phyloP scores from a whole-genome alignment of 2,113 vertebrate genomes.

The Ascaphus truei region DNA sequence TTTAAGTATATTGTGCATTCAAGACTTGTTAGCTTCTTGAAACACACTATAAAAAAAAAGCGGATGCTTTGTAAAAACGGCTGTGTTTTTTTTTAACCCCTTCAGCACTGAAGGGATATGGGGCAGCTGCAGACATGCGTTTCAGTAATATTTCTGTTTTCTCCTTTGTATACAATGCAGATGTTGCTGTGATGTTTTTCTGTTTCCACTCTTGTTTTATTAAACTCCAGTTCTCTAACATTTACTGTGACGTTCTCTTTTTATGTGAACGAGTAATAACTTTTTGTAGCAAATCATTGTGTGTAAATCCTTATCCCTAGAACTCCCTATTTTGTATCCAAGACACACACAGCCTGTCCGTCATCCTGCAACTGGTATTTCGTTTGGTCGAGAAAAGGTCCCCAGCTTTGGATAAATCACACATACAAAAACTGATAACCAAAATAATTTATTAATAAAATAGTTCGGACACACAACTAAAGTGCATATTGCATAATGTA shows the following conservation, averaged over 20 bases:
- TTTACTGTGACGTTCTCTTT: neutral
- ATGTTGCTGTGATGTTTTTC: conserved; percentile 41
- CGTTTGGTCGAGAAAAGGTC: too few species aligned
- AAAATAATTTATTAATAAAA: conserved; percentile 56
- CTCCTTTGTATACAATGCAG: conserved; percentile 53
- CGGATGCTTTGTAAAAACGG: too few species aligned
- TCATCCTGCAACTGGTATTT: too few species aligned
- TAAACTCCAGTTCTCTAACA: conserved; percentile 58
- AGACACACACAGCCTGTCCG: too few species aligned
- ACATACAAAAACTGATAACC: neutral
- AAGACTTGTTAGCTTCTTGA: conserved; percentile 47
- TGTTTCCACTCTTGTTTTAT: conserved; percentile 52
- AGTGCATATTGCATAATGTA: conserved; percentile 48
- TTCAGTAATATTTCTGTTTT: conserved; percentile 36
- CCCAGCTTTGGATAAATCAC: neutral
- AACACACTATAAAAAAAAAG: too few species aligned
- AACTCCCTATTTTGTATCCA: too few species aligned
- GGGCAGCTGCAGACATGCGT: conserved; percentile 44
- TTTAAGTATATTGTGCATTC: conserved; percentile 60
- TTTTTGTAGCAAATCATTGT: too few species aligned
- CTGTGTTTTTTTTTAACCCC: too few species aligned
- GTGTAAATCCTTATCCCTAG: too few species aligned
- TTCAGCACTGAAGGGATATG: too few species aligned
- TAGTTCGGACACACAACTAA: conserved; percentile 44
- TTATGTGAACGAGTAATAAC: too few species aligned